Percentiles rank a stretch among this genome's conserved stretches.
phyloP scores from a whole-genome alignment of 2,888 invertebrate species.

The Tipula unca region DNA sequence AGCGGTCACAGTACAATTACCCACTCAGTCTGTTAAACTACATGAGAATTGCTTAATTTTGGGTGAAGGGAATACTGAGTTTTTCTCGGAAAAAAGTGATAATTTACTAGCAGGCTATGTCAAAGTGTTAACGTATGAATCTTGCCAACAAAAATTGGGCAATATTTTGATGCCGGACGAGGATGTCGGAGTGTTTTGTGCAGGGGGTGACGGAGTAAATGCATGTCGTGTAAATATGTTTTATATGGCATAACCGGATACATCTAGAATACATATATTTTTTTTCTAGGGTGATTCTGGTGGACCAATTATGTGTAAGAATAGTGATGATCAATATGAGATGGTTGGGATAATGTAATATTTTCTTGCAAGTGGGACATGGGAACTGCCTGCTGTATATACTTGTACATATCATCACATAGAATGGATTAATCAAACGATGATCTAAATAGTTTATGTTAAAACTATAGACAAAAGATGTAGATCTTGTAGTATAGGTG shows the following conservation, averaged over 20 bases:
- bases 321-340: neutral
- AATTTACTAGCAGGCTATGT: neutral
- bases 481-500: no score
- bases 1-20: neutral
- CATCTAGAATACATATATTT: neutral
- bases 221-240: conserved; percentile 49
- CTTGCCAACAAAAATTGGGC: neutral
- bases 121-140: neutral
- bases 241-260: neutral
- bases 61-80: neutral
- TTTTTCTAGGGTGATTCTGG: conserved; percentile 24
- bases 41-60: neutral
- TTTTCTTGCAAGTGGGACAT: conserved; percentile 23
- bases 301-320: conserved; percentile 20
- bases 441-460: no score
- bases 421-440: conserved; percentile 21
- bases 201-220: conserved; percentile 50
- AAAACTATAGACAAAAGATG: no score
- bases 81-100: neutral
- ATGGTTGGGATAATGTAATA: conserved; percentile 23
- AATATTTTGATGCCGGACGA: neutral
- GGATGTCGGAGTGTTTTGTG: conserved; percentile 52
- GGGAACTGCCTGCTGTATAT: conserved; percentile 23
- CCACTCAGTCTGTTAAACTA: neutral
- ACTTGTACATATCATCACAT: conserved; percentile 15